phyloP scores from a whole-genome alignment of 2,113 vertebrate species.

The Penelope pileata region DNA sequence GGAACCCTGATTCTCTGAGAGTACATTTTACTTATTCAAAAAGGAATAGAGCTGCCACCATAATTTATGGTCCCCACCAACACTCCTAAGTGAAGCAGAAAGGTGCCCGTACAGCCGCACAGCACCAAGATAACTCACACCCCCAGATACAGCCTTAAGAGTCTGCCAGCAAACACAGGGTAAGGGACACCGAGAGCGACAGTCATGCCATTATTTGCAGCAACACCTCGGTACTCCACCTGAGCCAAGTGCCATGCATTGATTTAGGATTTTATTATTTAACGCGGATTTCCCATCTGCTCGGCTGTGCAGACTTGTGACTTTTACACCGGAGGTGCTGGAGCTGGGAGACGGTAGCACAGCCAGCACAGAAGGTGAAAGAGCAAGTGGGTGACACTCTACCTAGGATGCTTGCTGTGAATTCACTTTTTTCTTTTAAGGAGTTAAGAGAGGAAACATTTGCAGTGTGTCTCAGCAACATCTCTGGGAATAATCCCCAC shows the following conservation, averaged over 20 bases:
- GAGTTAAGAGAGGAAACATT: conserved; percentile 11
- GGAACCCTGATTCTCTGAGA: neutral
- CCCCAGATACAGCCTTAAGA: neutral
- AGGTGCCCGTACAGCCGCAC: accelerated
- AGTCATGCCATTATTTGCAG: neutral
- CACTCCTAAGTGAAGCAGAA: neutral
- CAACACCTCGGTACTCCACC: neutral
- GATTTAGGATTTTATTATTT: neutral
- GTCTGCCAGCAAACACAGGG: neutral
- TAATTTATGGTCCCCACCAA: neutral
- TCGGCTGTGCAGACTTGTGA: neutral
- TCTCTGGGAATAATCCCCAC: conserved; percentile 24
- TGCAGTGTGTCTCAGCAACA: neutral
- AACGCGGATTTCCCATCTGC: neutral
- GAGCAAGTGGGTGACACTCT: neutral
- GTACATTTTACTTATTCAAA: neutral
- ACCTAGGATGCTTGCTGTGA: neutral
- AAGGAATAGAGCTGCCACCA: neutral
- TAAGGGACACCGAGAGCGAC: neutral
- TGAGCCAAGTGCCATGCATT: neutral
- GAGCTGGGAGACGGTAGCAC: neutral
- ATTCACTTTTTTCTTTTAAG: neutral
- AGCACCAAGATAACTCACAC: neutral
- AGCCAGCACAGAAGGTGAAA: conserved; percentile 15
- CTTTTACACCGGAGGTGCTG: conserved; percentile 9